Base-by-base conservation (phyloP, 2,888 invertebrate genomes). In the Candidula unifasciata region DNA sequence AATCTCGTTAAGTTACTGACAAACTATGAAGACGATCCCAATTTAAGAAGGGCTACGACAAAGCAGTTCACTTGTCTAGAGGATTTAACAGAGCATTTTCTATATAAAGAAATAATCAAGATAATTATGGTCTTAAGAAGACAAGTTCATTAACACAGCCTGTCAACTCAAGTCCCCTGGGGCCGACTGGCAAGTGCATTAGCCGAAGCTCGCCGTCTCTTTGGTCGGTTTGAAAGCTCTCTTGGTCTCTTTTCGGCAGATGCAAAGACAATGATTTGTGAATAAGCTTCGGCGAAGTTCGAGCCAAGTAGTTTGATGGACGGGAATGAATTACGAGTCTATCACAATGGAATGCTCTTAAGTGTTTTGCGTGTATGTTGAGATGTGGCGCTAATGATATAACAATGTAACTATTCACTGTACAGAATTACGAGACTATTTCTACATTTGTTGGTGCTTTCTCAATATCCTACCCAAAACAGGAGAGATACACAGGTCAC, bases 101-200 rank as follows among this genome's bases (percentile, higher is more conserved):
- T 54, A 18, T 27, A 68, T 44, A 64, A 52, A 30, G 64, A 66
- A 79, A 66, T 68, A 79, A 79, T 79, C 79, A 78, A 79, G 66
- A 52, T 79, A 79, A 79, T 79, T 79, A 68, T 66, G 16, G 37
- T 10, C 27, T 66, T 44, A 79, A 30, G 66, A 3, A 79, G 79
- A 66, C 66, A 68, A 37, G 79, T 68, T 79, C 79, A 79, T 79
- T 79, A 79, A 79, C 54, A 66, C 52, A 68, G 79, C 57, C 68
- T 64, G 66, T 79, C 79, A 79, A 16, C 13, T 21, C n/a, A 66
- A 64, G 27, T 68, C 66, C 79, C 74, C 64, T 18, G 6, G 68
- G 79, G 21, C 66, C 30, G 44, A 66, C 79, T 68, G 66, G 37
- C 8, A 66, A 66, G 52, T 68, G 66, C 79, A 68, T 37, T 79